Conservation (phyloP, 1,140 invertebrate species). For the Drosophila busckii region DNA sequence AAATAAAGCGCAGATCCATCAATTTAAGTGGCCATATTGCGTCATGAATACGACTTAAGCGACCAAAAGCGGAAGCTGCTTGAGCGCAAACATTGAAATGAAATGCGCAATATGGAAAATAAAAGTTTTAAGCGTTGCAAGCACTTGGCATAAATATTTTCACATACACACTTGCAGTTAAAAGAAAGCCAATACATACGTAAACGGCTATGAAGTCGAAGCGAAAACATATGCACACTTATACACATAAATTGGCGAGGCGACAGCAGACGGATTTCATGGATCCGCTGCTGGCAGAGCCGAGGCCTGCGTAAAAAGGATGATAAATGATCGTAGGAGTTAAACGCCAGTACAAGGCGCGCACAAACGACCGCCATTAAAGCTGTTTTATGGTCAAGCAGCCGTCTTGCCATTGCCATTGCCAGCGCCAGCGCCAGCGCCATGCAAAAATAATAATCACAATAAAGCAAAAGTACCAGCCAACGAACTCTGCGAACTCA, state of each 20-base stretch:
- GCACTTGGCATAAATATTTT: slow-evolving; percentile 61
- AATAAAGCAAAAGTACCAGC: slow-evolving; percentile 5
- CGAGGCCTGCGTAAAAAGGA: slow-evolving; percentile 62
- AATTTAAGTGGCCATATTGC: slow-evolving; percentile 63
- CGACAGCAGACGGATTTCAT: slow-evolving; percentile 47
- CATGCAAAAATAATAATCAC: too few relatives aligned
- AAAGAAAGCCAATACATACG: slow-evolving; percentile 37
- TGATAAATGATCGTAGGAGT: slow-evolving; percentile 72
- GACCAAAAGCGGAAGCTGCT: not conserved
- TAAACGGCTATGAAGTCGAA: too few relatives aligned
- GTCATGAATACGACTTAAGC: slow-evolving; percentile 61
- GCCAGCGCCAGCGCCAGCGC: too few relatives aligned
- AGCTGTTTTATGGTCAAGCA: slow-evolving; percentile 60
- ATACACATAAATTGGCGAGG: slow-evolving; percentile 2
- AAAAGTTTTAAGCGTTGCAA: slow-evolving; percentile 61
- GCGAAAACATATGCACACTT: slow-evolving; percentile 12
- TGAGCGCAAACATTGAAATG: slow-evolving; percentile 64
- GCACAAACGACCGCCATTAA: slow-evolving; percentile 63
- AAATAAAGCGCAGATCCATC: slow-evolving; percentile 39
- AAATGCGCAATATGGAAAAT: slow-evolving; percentile 67
- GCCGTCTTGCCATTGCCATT: too few relatives aligned
- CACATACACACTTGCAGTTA: slow-evolving; percentile 35
- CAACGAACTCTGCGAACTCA: not conserved
- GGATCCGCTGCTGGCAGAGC: slow-evolving; percentile 39
- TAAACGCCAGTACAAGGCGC: slow-evolving; percentile 55